Conservation (phyloP, 2,113 vertebrate genomes). For the Sialia sialis region DNA sequence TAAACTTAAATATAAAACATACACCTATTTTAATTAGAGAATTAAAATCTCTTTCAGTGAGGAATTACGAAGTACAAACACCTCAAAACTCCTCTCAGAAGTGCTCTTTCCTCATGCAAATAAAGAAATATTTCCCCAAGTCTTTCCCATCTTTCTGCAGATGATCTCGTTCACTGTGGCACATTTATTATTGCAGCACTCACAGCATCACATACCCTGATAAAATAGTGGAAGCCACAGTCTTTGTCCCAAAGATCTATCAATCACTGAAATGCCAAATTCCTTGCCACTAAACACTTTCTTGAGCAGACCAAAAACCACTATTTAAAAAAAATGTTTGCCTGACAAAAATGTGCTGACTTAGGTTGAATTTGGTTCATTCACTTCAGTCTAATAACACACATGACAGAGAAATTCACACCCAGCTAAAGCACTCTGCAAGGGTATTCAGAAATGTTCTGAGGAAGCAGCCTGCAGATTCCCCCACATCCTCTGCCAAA, state of each 20-base stretch:
- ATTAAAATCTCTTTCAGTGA: background rate
- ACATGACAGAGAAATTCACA: background rate
- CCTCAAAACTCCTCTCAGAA: background rate
- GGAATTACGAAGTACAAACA: background rate
- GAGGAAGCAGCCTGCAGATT: background rate
- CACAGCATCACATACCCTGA: background rate
- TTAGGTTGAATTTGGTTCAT: background rate
- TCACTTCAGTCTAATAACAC: background rate
- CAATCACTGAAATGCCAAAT: background rate
- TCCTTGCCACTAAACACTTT: background rate
- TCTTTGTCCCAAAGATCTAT: background rate
- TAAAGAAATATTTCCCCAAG: background rate
- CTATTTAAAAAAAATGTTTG: background rate
- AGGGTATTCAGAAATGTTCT: background rate
- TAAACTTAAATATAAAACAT: background rate
- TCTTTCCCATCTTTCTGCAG: background rate
- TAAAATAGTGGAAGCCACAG: background rate
- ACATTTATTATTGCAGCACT: background rate
- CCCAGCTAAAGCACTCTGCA: background rate
- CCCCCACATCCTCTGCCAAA: background rate
- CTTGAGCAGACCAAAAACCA: background rate
- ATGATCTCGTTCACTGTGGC: background rate
- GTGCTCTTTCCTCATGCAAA: fast-evolving
- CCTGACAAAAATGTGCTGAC: background rate
- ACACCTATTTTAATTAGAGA: background rate